Evolutionary conservation across 1,140 invertebrate species (phyloP).

Genomic region (Odontomachus brunneus): DNA sequence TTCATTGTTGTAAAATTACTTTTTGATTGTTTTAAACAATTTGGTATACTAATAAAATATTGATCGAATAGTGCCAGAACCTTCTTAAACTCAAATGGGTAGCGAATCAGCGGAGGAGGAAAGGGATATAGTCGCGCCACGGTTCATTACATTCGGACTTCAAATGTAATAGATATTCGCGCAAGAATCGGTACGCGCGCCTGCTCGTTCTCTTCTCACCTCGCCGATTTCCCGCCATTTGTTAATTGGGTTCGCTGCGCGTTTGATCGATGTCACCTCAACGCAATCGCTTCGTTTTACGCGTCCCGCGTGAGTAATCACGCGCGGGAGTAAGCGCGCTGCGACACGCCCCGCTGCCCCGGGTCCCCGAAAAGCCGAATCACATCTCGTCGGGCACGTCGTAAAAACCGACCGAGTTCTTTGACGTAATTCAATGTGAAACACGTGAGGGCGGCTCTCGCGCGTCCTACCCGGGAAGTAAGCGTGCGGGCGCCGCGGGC

Average conservation of each 20-base stretch:
- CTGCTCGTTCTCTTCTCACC: background rate
- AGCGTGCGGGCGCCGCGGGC: conserved; percentile 29
- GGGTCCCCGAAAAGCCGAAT: conserved; percentile 27
- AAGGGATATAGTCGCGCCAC: background rate
- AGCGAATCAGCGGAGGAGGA: too few species aligned
- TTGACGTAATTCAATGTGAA: conserved; percentile 53
- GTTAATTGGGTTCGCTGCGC: conserved; percentile 6
- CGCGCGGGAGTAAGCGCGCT: background rate
- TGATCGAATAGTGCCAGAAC: too few species aligned
- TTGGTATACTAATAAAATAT: too few species aligned
- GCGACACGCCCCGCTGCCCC: background rate
- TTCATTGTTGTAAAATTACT: too few species aligned
- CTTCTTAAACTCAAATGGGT: too few species aligned
- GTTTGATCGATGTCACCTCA: background rate
- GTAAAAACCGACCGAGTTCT: conserved; percentile 40
- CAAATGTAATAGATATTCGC: background rate
- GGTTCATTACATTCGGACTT: background rate
- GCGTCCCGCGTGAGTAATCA: conserved; percentile 17
- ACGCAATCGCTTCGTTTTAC: background rate
- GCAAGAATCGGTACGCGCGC: background rate
- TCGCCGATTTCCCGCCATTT: background rate
- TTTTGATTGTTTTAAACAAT: too few species aligned
- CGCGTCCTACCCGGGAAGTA: background rate
- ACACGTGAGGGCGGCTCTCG: background rate
- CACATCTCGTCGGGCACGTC: conserved; percentile 3